Evolutionary conservation across 2,888 invertebrate species (phyloP).

Genomic region (Latrodectus hesperus): DNA sequence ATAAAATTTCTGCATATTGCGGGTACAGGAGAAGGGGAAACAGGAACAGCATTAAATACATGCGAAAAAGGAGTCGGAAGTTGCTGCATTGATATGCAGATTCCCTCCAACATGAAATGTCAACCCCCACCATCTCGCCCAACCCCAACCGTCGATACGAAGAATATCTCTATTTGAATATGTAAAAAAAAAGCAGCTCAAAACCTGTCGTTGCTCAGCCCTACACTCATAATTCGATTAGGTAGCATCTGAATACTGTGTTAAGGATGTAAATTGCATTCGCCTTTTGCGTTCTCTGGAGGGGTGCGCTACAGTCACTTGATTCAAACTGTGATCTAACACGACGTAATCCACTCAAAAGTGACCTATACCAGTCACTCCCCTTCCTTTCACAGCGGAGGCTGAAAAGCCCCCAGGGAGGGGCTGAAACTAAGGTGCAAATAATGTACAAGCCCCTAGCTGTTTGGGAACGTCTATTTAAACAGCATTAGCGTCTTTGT

Average conservation of each 20-base stretch:
- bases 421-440: slow-evolving; percentile 60
- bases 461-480: slow-evolving; percentile 66
- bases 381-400: slow-evolving; percentile 44
- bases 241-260: slow-evolving; percentile 51
- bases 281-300: slow-evolving; percentile 3
- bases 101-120: slow-evolving; percentile 7
- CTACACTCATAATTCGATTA: slow-evolving; percentile 61
- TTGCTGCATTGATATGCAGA: slow-evolving; percentile 47
- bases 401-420: slow-evolving; percentile 10
- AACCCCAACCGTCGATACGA: neutral
- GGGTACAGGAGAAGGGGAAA: no score
- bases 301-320: neutral
- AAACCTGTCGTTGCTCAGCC: slow-evolving; percentile 21
- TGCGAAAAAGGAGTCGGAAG: no score
- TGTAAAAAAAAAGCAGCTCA: slow-evolving; percentile 16
- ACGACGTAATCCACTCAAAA: slow-evolving; percentile 64
- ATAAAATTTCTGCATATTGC: no score
- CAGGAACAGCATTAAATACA: no score
- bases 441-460: slow-evolving; percentile 60
- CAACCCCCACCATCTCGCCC: neutral
- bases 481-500: slow-evolving; percentile 58
- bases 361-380: slow-evolving; percentile 65
- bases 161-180: no score
- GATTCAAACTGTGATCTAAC: slow-evolving; percentile 56
- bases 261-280: slow-evolving; percentile 65